A percentile compares a stretch with the other conserved stretches of the same genome.
Evolutionary conservation across 2,888 invertebrate species (phyloP).

Genomic region (Sceliomorpha sp.): DNA sequence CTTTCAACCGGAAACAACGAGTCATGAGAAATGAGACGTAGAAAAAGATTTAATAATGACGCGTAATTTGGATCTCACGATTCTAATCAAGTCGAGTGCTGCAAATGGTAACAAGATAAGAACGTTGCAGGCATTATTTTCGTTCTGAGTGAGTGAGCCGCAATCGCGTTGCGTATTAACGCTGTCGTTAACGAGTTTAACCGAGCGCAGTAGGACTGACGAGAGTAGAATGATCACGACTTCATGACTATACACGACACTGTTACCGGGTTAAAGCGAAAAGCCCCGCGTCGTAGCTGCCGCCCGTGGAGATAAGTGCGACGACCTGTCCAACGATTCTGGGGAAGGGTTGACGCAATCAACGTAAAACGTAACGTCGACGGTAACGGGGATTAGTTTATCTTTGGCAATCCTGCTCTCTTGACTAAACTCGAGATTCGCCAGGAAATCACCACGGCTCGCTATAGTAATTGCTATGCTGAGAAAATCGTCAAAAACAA

Average conservation of each 20-base stretch:
- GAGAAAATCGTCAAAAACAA: constrained; percentile 44
- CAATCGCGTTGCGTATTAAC: constrained; percentile 57
- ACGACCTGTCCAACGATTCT: constrained; percentile 78
- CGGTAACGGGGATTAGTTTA: constrained; percentile 80
- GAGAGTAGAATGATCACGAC: constrained; percentile 51
- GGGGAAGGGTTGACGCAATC: constrained; percentile 79
- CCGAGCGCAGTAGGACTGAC: constrained; percentile 50
- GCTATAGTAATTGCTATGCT: constrained; percentile 42
- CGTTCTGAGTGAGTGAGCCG: constrained; percentile 48
- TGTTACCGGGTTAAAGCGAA: constrained; percentile 47
- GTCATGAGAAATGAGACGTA: constrained; percentile 1
- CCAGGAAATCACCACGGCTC: constrained; percentile 32
- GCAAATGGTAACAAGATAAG: constrained; percentile 44
- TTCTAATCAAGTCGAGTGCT: constrained; percentile 48
- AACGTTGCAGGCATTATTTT: constrained; percentile 37
- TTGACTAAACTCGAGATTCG: constrained; percentile 54
- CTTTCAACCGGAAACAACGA: neutral
- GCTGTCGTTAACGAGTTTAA: constrained; percentile 57
- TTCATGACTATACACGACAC: constrained; percentile 48
- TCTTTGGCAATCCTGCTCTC: constrained; percentile 66
- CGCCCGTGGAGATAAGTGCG: constrained; percentile 76
- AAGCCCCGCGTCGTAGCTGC: constrained; percentile 41
- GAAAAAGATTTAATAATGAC: constrained; percentile 46
- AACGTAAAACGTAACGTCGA: constrained; percentile 79
- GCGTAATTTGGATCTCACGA: constrained; percentile 49